A percentile compares a stretch with the other conserved stretches of the same genome.
phyloP scores from a whole-genome alignment of 2,888 invertebrate species.

The Ichneumoninae sp. region DNA sequence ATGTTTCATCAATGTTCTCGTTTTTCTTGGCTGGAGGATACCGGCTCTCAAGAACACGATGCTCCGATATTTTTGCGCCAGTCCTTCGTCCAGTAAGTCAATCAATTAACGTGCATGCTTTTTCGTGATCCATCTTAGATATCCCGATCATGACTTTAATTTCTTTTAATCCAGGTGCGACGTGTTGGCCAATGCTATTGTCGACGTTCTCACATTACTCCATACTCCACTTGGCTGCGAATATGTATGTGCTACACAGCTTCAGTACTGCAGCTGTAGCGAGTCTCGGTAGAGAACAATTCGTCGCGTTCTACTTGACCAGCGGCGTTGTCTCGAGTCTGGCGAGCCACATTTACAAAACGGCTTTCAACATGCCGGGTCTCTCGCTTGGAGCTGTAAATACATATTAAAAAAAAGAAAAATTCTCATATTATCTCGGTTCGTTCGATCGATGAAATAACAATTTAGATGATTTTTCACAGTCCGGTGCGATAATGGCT shows the following conservation, averaged over 20 bases:
- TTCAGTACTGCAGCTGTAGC: constrained; percentile 90
- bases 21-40: constrained; percentile 93
- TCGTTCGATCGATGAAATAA: neutral
- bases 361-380: constrained; percentile 88
- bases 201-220: constrained; percentile 98
- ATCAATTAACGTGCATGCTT: neutral
- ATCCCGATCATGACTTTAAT: constrained; percentile 25
- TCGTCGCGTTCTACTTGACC: constrained; percentile 94
- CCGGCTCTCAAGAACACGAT: constrained; percentile 90
- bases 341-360: constrained; percentile 93
- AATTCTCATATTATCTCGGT: neutral
- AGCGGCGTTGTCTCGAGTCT: constrained; percentile 95
- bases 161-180: constrained; percentile 86
- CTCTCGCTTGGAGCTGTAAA: constrained; percentile 97
- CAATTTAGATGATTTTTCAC: constrained; percentile 65
- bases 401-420: constrained; percentile 70
- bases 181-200: constrained; percentile 95
- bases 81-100: constrained; percentile 90
- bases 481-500: constrained; percentile 98
- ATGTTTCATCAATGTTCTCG: constrained; percentile 90
- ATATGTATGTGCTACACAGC: constrained; percentile 98
- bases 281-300: constrained; percentile 95
- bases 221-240: constrained; percentile 93
- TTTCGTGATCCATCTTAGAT: neutral
- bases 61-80: constrained; percentile 94